phyloP scores from a whole-genome alignment of 1,140 invertebrate genomes.

The Schmidtea mediterranea region DNA sequence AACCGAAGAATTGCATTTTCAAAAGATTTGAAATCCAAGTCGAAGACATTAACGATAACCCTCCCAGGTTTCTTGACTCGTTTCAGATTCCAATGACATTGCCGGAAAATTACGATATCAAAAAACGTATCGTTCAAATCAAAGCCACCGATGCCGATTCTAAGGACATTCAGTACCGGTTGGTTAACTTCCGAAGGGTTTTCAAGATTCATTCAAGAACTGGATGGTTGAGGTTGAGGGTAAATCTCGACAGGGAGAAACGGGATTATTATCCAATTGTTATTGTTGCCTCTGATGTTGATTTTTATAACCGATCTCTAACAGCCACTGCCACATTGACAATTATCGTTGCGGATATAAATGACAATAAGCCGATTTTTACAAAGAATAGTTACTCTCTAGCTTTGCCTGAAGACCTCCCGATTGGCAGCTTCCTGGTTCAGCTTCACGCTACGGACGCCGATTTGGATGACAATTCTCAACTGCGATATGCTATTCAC shows the following conservation, averaged over 20 bases:
- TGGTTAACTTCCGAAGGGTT: background rate
- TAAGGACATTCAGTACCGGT: background rate
- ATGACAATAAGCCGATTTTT: conserved; percentile 9
- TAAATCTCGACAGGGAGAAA: conserved; percentile 1
- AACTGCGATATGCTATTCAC: conserved; percentile 5
- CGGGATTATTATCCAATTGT: conserved; percentile 5
- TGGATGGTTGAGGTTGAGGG: background rate
- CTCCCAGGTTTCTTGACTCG: too few species aligned
- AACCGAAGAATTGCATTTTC: too few species aligned
- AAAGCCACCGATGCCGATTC: conserved; percentile 5
- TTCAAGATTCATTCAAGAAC: background rate
- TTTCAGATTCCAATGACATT: too few species aligned
- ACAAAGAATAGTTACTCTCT: background rate
- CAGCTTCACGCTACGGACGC: conserved; percentile 4
- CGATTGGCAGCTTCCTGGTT: background rate
- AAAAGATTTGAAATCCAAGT: too few species aligned
- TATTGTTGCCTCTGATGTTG: conserved; percentile 5
- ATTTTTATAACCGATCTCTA: background rate
- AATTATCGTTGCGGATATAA: conserved; percentile 7
- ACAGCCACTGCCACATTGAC: background rate
- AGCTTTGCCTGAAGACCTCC: conserved; percentile 5
- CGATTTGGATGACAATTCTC: conserved; percentile 6
- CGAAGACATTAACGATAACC: too few species aligned
- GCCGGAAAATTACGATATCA: background rate
- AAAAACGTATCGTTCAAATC: conserved; percentile 6